Base-by-base conservation (phyloP, 2,797 vertebrate species). In the Cossypha caffra region DNA sequence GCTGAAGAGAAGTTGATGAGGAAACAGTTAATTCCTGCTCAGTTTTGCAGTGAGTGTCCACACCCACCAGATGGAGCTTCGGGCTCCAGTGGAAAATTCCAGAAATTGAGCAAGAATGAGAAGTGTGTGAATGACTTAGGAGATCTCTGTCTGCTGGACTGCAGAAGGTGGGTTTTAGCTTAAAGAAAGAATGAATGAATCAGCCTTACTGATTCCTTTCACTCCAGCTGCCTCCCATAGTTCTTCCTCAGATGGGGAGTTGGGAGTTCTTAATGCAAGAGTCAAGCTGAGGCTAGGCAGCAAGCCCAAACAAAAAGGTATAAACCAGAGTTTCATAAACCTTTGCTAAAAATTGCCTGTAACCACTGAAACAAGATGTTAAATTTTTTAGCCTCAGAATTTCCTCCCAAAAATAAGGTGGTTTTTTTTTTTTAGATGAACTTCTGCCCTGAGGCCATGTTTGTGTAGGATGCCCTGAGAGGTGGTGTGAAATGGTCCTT, bases 21-120 rank as follows among this genome's bases (percentile, higher is more conserved):
- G 92, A 96, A 95, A 96, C 86, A 91, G 96, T 96, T 97, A 96
- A 96, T 94, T 95, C 55, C 69, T 13, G 55, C 86, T 94, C 67
- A 83, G 90, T 86, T 92, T 93, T 96, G 95, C 95, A 95, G 93
- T 96, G 95, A 94, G 96, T 88, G 73, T 91, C 84, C 96, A 97
- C 96, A 91, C 93, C 95, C 97, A 94, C 93, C 96, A 97, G 97
- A 95, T 97, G 97, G 97, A 96, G 95, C 96, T 88, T 97, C 82
- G 80, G 89, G 93, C 91, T 95, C 83, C 94, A 92, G 95, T 97
- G 97, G 97, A 97, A 97, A 97, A 97, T 97, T 97, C 97, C 97
- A 97, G 97, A 97, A 97, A 96, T 93, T 71, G 25, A 96, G 93
- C 89, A 95, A 96, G 97, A 96, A 95, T 84, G 80, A 94, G 91